phyloP scores from a whole-genome alignment of 1,140 invertebrate genomes.

The Drosophila nebulosa region DNA sequence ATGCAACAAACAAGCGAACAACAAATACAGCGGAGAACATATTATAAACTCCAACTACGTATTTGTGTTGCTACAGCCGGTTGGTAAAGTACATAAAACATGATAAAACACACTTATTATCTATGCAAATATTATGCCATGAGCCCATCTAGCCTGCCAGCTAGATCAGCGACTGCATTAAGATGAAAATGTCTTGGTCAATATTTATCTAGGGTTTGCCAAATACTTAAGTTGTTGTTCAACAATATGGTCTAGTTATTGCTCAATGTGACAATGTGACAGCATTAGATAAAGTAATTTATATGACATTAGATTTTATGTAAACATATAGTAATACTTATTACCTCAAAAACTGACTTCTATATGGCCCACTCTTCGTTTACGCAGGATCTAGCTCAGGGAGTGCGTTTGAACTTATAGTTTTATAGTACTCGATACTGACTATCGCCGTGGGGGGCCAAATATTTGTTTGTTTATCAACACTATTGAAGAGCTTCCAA shows the following conservation, averaged over 20 bases:
- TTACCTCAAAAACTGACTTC: too few relatives aligned
- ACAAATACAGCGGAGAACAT: not conserved
- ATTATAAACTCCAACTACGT: constrained; percentile 24
- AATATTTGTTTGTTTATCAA: too few relatives aligned
- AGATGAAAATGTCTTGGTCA: not conserved
- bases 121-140: constrained; percentile 29
- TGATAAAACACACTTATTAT: constrained; percentile 40
- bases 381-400: too few relatives aligned
- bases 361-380: too few relatives aligned
- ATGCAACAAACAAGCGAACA: constrained; percentile 10
- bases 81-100: constrained; percentile 22
- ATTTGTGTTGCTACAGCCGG: constrained; percentile 56
- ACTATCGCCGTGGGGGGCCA: too few relatives aligned
- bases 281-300: not conserved
- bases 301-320: too few relatives aligned
- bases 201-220: not conserved
- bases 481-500: too few relatives aligned
- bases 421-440: too few relatives aligned
- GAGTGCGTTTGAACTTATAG: too few relatives aligned
- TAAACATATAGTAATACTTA: too few relatives aligned
- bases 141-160: not conserved
- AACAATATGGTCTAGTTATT: not conserved
- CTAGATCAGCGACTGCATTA: constrained; percentile 1
- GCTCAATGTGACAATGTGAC: not conserved
- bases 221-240: not conserved